Evolutionary conservation across 2,113 vertebrate species (phyloP).

Genomic region (Sula dactylatra): DNA sequence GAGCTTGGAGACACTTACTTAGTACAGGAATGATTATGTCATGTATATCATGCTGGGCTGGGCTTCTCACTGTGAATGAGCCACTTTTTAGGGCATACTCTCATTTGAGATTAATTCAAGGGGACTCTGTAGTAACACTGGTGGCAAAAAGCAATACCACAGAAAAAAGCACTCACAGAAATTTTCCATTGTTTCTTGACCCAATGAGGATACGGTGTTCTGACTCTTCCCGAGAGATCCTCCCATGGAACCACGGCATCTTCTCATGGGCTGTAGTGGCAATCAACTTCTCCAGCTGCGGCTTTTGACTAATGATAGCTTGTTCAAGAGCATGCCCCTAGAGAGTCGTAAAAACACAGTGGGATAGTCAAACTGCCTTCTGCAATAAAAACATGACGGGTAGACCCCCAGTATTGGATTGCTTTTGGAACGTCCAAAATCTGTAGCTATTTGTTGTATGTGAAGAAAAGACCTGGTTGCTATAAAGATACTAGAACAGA

Average conservation of each 20-base stretch:
- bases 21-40: not conserved
- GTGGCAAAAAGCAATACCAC: not conserved
- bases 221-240: slow-evolving; percentile 84
- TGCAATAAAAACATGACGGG: not conserved
- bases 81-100: not conserved
- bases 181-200: slow-evolving; percentile 83
- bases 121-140: not conserved
- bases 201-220: slow-evolving; percentile 84
- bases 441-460: not conserved
- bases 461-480: not conserved
- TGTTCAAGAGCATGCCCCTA: slow-evolving; percentile 92
- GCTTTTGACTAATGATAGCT: slow-evolving; percentile 96
- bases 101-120: not conserved
- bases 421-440: not conserved
- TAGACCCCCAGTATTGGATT: not conserved
- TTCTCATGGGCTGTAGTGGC: slow-evolving; percentile 92
- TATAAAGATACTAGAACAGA: not conserved
- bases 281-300: slow-evolving; percentile 93
- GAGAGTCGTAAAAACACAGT: not conserved
- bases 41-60: not conserved
- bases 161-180: slow-evolving; percentile 82
- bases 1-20: not conserved
- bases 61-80: not conserved
- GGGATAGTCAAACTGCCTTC: not conserved
- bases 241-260: slow-evolving; percentile 97